A percentile compares a stretch with the other conserved stretches of the same genome.
Conservation (phyloP, 2,888 invertebrate genomes). For the Heliconius erato region DNA sequence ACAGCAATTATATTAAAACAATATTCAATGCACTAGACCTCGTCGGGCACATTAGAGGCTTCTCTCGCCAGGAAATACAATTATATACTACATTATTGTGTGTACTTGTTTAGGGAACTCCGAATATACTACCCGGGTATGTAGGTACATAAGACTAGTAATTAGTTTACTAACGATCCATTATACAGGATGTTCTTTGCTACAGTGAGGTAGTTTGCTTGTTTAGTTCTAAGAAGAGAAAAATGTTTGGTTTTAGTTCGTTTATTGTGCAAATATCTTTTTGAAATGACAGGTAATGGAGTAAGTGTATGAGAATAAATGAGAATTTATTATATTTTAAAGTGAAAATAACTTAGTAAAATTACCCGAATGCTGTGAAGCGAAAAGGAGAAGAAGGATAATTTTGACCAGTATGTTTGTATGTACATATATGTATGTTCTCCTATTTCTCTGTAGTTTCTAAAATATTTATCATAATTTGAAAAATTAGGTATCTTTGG, state of each 20-base stretch:
- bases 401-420: no score
- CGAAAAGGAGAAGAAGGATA: no score
- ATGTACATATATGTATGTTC: no score
- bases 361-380: no score
- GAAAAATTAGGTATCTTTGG: no score
- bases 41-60: neutral
- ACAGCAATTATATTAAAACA: constrained; percentile 13
- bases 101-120: neutral
- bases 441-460: no score
- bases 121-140: neutral
- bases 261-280: neutral
- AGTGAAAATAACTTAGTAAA: neutral
- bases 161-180: constrained; percentile 22
- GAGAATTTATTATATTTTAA: neutral
- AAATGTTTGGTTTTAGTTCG: neutral
- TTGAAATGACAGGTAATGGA: neutral
- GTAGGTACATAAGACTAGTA: neutral
- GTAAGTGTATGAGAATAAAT: no score
- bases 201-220: neutral
- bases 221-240: neutral
- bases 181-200: neutral
- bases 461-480: no score
- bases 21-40: constrained; percentile 18
- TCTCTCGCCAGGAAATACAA: neutral
- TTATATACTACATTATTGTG: constrained; percentile 17